Evolutionary conservation across 1,140 invertebrate species (phyloP).

Genomic region (Bradysia coprophila): DNA sequence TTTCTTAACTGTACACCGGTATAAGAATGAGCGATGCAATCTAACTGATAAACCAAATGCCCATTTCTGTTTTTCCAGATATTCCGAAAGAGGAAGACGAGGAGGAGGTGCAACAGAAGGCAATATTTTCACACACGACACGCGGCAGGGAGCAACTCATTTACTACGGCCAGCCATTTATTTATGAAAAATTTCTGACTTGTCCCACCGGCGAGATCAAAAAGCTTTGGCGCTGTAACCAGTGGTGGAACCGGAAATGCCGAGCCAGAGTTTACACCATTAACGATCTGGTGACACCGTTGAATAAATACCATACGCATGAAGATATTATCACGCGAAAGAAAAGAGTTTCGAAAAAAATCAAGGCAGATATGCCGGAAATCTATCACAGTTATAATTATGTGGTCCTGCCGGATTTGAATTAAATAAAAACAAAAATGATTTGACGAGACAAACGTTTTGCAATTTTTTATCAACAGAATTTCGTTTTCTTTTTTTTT

Average conservation of each 20-base stretch:
- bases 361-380: no score
- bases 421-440: no score
- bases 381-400: no score
- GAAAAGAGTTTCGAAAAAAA: slow-evolving; percentile 12
- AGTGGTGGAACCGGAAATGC: slow-evolving; percentile 24
- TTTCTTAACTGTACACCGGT: no score
- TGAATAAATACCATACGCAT: slow-evolving; percentile 22
- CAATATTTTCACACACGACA: slow-evolving; percentile 20
- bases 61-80: no score
- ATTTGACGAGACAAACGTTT: no score
- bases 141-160: slow-evolving; percentile 20
- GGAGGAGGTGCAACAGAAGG: slow-evolving; percentile 3
- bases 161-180: slow-evolving; percentile 22
- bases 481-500: no score
- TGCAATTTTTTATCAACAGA: no score
- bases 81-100: no score
- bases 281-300: slow-evolving; percentile 17
- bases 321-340: slow-evolving; percentile 22
- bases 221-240: slow-evolving; percentile 22
- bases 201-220: slow-evolving; percentile 19
- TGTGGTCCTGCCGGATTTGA: no score
- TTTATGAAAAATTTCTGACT: slow-evolving; percentile 21
- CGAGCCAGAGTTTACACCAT: slow-evolving; percentile 21
- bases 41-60: no score
- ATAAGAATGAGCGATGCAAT: no score